Conservation (phyloP, 2,797 vertebrate genomes). For the Dermochelys coriacea region DNA sequence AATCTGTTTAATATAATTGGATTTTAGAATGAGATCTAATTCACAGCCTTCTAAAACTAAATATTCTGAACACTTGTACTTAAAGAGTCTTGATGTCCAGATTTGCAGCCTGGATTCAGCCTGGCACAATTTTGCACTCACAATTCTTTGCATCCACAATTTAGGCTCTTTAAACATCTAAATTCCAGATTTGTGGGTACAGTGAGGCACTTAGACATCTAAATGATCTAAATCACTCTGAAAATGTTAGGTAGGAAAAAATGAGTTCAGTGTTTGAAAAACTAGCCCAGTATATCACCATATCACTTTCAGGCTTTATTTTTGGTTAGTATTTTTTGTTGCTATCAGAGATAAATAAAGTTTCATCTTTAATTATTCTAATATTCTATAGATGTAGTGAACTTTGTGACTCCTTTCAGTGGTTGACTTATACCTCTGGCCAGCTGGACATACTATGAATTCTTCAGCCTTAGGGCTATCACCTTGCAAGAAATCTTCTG, state of each 20-base stretch:
- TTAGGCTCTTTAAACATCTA: neutral
- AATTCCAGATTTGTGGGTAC: neutral
- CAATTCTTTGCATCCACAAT: neutral
- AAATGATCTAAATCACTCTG: neutral
- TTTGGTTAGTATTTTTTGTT: neutral
- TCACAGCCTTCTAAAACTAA: neutral
- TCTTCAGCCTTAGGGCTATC: neutral
- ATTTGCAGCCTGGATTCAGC: neutral
- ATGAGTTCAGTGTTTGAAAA: neutral
- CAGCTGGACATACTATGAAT: neutral
- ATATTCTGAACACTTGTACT: neutral
- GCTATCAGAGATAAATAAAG: neutral
- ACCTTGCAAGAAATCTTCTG: neutral
- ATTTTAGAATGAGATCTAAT: neutral
- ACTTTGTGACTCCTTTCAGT: neutral
- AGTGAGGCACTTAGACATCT: neutral
- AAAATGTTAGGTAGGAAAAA: neutral
- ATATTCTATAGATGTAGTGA: neutral
- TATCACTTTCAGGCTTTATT: neutral
- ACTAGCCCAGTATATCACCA: neutral
- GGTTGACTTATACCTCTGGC: neutral
- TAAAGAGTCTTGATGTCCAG: neutral
- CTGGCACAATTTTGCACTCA: neutral
- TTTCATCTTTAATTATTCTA: neutral
- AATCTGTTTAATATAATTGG: neutral